phyloP scores from a whole-genome alignment of 1,140 invertebrate genomes.

The Achatina immaculata region DNA sequence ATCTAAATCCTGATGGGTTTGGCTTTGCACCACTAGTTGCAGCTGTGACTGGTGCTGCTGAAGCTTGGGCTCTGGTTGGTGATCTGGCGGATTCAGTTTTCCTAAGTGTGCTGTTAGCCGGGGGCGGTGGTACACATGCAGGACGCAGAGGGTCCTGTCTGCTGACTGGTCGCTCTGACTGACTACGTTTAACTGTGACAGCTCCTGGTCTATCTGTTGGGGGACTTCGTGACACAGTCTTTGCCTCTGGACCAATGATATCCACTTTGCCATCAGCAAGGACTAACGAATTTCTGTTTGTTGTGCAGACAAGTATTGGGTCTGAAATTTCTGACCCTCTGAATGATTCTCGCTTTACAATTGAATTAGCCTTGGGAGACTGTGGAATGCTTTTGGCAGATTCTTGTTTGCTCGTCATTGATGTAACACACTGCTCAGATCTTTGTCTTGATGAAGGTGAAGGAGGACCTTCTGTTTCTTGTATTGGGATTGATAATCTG shows the following conservation, averaged over 20 bases:
- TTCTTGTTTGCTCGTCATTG: slow-evolving; percentile 4
- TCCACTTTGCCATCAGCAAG: slow-evolving; percentile 44
- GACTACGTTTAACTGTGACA: slow-evolving; percentile 34
- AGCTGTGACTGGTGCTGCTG: not conserved
- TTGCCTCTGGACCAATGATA: slow-evolving; percentile 33
- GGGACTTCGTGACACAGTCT: not conserved
- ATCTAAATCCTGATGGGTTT: slow-evolving; percentile 13
- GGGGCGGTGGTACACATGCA: not conserved
- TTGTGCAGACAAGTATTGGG: slow-evolving; percentile 50
- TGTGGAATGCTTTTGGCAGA: slow-evolving; percentile 13
- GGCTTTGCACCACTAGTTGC: not conserved
- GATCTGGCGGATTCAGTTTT: slow-evolving; percentile 28
- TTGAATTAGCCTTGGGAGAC: slow-evolving; percentile 18
- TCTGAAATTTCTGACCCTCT: slow-evolving; percentile 47
- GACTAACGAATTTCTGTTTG: slow-evolving; percentile 49
- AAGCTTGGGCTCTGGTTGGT: not conserved
- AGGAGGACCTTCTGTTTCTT: slow-evolving; percentile 25
- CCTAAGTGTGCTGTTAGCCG: not conserved
- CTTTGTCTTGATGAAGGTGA: slow-evolving; percentile 24
- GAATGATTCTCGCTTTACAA: slow-evolving; percentile 44
- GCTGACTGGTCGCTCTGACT: slow-evolving; percentile 30
- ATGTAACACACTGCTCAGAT: slow-evolving; percentile 12
- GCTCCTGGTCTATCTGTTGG: not conserved
- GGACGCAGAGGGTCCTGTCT: slow-evolving; percentile 13
- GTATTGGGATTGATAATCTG: slow-evolving; percentile 10